A percentile compares a stretch with the other conserved stretches of the same genome.
Conservation (phyloP, 2,113 vertebrate genomes). For the Sitta europaea region DNA sequence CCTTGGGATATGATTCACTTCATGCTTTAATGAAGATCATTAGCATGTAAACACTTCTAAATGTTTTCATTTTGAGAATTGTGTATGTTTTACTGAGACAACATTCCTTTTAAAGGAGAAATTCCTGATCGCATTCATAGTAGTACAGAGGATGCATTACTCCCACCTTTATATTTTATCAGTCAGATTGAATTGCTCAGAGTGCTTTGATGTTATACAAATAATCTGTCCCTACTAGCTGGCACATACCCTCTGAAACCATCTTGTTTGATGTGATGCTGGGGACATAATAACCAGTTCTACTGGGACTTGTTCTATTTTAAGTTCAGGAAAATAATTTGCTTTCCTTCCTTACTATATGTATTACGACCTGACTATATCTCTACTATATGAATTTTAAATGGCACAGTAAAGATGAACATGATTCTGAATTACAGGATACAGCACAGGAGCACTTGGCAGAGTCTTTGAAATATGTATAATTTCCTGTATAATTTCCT, state of each 20-base stretch:
- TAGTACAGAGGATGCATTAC: not conserved
- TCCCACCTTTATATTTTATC: not conserved
- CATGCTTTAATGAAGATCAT: not conserved
- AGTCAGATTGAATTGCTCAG: not conserved
- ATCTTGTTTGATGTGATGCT: not conserved
- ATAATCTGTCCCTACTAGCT: not conserved
- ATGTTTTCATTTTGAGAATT: not conserved
- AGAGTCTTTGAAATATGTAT: conserved; percentile 31
- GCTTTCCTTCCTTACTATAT: not conserved
- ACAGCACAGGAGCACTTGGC: conserved; percentile 4
- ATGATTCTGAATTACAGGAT: conserved; percentile 22
- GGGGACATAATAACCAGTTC: not conserved
- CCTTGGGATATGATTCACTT: not conserved
- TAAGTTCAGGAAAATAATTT: not conserved
- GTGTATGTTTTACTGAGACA: not conserved
- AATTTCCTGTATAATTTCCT: conserved; percentile 50
- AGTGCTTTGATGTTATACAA: not conserved
- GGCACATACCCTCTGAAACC: not conserved
- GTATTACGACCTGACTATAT: not conserved
- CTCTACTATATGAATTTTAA: conserved; percentile 14
- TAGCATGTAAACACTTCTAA: not conserved
- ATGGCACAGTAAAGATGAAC: not conserved
- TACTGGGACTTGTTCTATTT: not conserved
- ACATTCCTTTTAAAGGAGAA: not conserved
- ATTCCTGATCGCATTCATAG: not conserved